Percentiles rank a stretch among this genome's conserved stretches.
Conservation (phyloP, 2,797 vertebrate genomes). For the Varecia variegata region DNA sequence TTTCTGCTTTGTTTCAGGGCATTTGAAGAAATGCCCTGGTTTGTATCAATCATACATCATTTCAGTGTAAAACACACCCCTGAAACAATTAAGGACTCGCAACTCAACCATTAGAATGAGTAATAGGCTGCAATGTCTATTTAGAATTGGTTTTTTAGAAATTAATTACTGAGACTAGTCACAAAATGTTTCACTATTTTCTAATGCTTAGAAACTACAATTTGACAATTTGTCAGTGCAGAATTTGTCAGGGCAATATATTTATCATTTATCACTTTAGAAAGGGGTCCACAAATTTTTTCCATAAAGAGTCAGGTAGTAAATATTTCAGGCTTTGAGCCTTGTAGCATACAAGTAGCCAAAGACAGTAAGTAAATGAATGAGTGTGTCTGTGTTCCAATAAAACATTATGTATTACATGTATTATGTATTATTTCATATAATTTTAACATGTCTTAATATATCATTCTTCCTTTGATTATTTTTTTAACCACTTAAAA, state of each 20-base stretch:
- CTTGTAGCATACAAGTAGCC: background rate
- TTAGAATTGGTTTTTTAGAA: conserved; percentile 69
- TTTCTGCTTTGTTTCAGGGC: conserved; percentile 78
- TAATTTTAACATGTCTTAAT: background rate
- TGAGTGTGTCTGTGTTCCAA: background rate
- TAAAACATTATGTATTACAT: background rate
- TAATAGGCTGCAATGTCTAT: conserved; percentile 72
- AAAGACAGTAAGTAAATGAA: background rate
- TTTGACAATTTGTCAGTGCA: conserved; percentile 32
- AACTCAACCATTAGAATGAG: conserved; percentile 76
- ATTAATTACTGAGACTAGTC: conserved; percentile 74
- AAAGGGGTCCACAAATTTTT: background rate
- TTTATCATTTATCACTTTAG: conserved; percentile 70
- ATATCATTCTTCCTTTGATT: background rate
- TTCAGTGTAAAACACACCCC: conserved; percentile 73
- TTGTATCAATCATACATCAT: conserved; percentile 74
- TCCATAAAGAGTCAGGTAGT: background rate
- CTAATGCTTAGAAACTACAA: conserved; percentile 70
- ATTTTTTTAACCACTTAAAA: conserved; percentile 9
- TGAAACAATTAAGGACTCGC: conserved; percentile 73
- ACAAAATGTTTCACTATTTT: conserved; percentile 74
- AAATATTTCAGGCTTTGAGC: conserved; percentile 24
- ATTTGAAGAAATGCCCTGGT: conserved; percentile 74
- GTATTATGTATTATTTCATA: background rate
- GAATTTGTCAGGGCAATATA: conserved; percentile 64